Evolutionary conservation across 1,140 invertebrate genomes (phyloP).

Genomic region (Brachionus asplanchnoidis): DNA sequence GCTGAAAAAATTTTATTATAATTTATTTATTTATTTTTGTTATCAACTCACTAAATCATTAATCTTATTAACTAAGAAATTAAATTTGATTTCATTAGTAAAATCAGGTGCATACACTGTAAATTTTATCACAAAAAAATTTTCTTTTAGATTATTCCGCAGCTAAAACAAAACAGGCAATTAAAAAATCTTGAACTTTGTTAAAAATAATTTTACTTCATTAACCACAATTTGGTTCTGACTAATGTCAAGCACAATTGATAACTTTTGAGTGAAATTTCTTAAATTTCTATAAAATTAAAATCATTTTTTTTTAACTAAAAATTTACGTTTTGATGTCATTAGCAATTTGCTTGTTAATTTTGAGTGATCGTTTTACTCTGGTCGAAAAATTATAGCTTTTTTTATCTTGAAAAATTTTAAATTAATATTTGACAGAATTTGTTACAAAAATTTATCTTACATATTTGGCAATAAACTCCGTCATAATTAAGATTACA

Average conservation of each 20-base stretch:
- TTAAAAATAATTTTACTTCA: neutral
- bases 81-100: neutral
- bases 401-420: constrained; percentile 30
- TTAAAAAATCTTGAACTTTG: neutral
- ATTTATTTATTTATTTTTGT: neutral
- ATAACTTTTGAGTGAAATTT: constrained; percentile 14
- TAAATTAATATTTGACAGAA: neutral
- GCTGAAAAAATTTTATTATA: neutral
- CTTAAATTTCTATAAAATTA: neutral
- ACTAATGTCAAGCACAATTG: neutral
- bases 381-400: constrained; percentile 20
- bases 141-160: neutral
- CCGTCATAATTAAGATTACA: constrained; percentile 20
- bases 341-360: neutral
- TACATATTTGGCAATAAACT: constrained; percentile 37
- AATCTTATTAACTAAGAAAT: neutral
- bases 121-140: constrained; percentile 10
- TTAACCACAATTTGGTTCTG: constrained; percentile 3
- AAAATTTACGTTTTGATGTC: neutral
- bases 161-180: neutral
- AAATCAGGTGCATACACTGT: constrained; percentile 18
- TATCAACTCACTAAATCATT: neutral
- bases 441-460: neutral
- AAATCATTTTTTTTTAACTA: neutral
- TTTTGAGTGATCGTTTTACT: constrained; percentile 6